Percentiles rank a stretch among this genome's conserved stretches.
These are phyloP conservation scores for Meiosimyza platycephala DNA, from an alignment of 2,888 invertebrate species.

Conservation along the genomic window DNA sequence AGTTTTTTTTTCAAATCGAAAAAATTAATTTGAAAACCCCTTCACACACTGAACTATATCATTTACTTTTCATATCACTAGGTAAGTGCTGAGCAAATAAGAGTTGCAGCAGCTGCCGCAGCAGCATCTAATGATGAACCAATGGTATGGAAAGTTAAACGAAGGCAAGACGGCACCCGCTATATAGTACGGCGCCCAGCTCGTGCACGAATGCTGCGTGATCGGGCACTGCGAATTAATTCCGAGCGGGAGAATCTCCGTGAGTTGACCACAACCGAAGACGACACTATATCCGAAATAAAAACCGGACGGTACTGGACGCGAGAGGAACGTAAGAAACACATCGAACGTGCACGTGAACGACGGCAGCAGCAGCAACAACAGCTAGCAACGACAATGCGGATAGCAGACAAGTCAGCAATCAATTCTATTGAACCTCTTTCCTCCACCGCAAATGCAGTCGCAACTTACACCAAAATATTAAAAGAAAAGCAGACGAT, in stretches of 20 bases:
- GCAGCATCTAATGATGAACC: conserved; percentile 52
- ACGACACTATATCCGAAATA: conserved; percentile 81
- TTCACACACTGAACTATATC: no score
- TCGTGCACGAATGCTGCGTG: conserved; percentile 75
- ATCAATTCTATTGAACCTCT: conserved; percentile 4
- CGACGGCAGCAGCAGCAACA: conserved; percentile 69
- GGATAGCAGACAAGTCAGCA: conserved; percentile 19
- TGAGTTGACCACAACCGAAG: conserved; percentile 77
- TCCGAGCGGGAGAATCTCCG: conserved; percentile 70
- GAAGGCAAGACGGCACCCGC: conserved; percentile 79
- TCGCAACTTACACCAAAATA: conserved; percentile 14
- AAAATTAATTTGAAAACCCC: no score
- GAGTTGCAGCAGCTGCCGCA: conserved; percentile 40
- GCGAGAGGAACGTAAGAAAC: conserved; percentile 79
- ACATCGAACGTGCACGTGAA: conserved; percentile 77
- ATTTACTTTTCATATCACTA: conserved; percentile 6
- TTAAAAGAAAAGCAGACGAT: background rate
- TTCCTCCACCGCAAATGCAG: conserved; percentile 22
- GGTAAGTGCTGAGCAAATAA: conserved; percentile 43
- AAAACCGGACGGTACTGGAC: conserved; percentile 83
- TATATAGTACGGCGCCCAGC: conserved; percentile 81
- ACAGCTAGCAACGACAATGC: conserved; percentile 33
- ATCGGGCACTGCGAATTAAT: conserved; percentile 74
- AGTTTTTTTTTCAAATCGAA: no score
- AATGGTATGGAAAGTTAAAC: conserved; percentile 82